phyloP scores from a whole-genome alignment of 2,797 vertebrate genomes.

The Gorsachius magnificus region DNA sequence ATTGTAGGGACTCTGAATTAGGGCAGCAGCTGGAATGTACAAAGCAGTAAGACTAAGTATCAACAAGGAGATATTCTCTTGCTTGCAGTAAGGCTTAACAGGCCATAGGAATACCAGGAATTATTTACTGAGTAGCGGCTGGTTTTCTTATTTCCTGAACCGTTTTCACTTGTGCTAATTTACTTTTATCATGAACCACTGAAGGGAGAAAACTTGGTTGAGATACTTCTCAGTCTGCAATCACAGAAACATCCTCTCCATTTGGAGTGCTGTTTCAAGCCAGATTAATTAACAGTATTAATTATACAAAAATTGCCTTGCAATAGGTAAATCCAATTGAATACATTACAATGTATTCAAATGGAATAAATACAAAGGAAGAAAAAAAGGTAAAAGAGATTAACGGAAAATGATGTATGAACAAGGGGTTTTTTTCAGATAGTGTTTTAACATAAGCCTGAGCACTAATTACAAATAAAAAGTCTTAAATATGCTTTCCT shows the following conservation, averaged over 20 bases:
- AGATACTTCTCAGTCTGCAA: neutral
- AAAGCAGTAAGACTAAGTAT: neutral
- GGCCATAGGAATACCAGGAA: neutral
- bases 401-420: neutral
- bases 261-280: neutral
- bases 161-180: neutral
- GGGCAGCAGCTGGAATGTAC: neutral
- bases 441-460: slow-evolving; percentile 2
- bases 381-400: slow-evolving; percentile 12
- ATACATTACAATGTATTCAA: neutral
- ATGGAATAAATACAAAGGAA: slow-evolving; percentile 18
- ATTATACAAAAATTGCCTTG: neutral
- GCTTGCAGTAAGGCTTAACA: neutral
- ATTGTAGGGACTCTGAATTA: neutral
- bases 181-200: neutral
- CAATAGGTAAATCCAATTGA: slow-evolving; percentile 7
- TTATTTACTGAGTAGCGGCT: neutral
- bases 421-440: neutral
- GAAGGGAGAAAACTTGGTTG: neutral
- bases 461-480: neutral
- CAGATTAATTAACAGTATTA: slow-evolving; percentile 43
- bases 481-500: neutral
- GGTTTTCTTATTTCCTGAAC: neutral
- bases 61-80: neutral
- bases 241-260: neutral